These are phyloP conservation scores for Tetraodon nigroviridis DNA, from an alignment of 2,113 vertebrate genomes.

Conservation along the genomic window DNA sequence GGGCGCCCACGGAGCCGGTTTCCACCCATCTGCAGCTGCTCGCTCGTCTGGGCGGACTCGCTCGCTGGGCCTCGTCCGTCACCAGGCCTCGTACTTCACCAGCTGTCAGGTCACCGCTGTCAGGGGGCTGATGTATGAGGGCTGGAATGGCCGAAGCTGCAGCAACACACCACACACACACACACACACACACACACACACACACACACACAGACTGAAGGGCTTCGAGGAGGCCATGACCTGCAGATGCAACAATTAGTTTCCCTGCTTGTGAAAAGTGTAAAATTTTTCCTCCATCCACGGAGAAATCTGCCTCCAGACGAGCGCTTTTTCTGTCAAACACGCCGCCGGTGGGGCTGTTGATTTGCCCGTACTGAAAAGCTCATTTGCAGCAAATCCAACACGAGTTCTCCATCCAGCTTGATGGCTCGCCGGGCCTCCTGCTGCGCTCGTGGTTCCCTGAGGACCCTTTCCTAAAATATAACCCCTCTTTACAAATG, in stretches of 20 bases:
- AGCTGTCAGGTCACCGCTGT: conserved; percentile 50
- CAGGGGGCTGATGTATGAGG: conserved; percentile 58
- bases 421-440: conserved; percentile 24
- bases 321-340: conserved; percentile 13
- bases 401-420: conserved; percentile 48
- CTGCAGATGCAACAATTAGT: conserved; percentile 27
- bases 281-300: neutral
- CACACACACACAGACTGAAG: conserved; percentile 22
- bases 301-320: conserved; percentile 4
- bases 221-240: conserved; percentile 1
- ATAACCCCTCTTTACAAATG: neutral
- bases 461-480: neutral
- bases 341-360: conserved; percentile 12
- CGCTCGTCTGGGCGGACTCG: no score
- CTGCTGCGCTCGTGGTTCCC: neutral
- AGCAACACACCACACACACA: conserved; percentile 59
- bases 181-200: conserved; percentile 18
- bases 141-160: conserved; percentile 56
- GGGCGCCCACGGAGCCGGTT: conserved; percentile 3
- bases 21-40: conserved; percentile 17
- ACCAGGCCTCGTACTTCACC: no score
- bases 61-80: conserved; percentile 53
- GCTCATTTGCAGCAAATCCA: conserved; percentile 52
- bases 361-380: conserved; percentile 55
- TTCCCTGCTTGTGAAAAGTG: conserved; percentile 14